phyloP scores from a whole-genome alignment of 2,113 vertebrate genomes.

The Mesitornis unicolor region DNA sequence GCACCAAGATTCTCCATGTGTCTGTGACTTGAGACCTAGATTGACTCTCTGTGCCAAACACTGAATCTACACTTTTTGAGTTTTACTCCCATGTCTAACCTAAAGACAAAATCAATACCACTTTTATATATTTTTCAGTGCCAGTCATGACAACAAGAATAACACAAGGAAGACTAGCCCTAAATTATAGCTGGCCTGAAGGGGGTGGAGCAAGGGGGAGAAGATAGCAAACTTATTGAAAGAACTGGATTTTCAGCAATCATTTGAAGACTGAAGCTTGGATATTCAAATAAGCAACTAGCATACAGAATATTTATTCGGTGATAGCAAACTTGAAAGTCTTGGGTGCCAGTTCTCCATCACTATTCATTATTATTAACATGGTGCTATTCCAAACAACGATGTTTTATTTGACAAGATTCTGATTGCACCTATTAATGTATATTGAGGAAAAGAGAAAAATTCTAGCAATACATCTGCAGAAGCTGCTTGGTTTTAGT shows the following conservation, averaged over 20 bases:
- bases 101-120: not conserved
- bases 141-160: not conserved
- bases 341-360: not conserved
- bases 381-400: not conserved
- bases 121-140: not conserved
- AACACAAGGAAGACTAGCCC: not conserved
- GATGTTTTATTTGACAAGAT: not conserved
- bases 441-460: not conserved
- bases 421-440: not conserved
- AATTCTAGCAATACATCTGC: not conserved
- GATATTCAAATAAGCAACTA: not conserved
- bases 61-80: not conserved
- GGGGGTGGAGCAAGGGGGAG: fast-evolving
- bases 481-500: not conserved
- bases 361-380: not conserved
- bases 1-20: not conserved
- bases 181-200: not conserved
- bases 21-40: not conserved
- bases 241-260: not conserved
- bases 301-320: not conserved
- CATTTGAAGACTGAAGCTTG: not conserved
- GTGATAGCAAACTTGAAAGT: not conserved
- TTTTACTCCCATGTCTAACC: not conserved
- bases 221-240: not conserved
- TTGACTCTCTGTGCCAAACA: not conserved